Evolutionary conservation across 2,113 vertebrate species (phyloP), one percentile per base, ranked within the genome.

Genomic region (Urocynchramus pylzowi): DNA sequence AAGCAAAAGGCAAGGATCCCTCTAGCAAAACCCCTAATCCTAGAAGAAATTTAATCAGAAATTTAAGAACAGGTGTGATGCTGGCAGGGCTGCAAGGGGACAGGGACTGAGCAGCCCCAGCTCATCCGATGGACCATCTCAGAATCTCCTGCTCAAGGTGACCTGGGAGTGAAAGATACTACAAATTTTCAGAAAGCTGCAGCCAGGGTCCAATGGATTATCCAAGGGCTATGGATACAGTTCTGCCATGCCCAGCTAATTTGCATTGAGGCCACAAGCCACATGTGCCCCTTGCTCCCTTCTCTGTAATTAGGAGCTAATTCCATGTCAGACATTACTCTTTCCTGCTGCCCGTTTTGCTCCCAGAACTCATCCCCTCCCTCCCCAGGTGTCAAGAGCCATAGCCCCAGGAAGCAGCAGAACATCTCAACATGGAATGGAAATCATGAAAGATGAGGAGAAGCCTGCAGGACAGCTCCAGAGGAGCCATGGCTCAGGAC

Each of bases 261-360:
- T 57, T 26, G 57, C 37, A 17, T 22, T 9, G 44, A 33, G 10
- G 28, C 61, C 84, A n/a, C 41, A 70, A 47, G 9, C 41, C 30
- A 30, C 8, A 7, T 2, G 6, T 2, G 4, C 23, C n/a, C 1
- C 52, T 70, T 0, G 0, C 47, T 75, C 35, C 37, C 45, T 50
- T 23, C 68, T 64, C 59, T 35, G 3, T 45, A 42, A 77, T 37
- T 9, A 47, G 45, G 23, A 65, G n/a, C 30, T 7, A 44, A 92
- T 69, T 87, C 63, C 63, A 70, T 2, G 13, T 33, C 30, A 77
- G 45, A 56, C 24, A 1, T 42, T 19, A 31, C 54, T 27, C 42
- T 16, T 50, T 30, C 31, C 20, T 24, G 35, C 68, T 28, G 33
- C 63, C 56, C 17, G 1, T 49, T 77, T 47, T 60, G 21, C 22